phyloP scores from a whole-genome alignment of 2,113 vertebrate genomes.

The Otolemur garnettii region DNA sequence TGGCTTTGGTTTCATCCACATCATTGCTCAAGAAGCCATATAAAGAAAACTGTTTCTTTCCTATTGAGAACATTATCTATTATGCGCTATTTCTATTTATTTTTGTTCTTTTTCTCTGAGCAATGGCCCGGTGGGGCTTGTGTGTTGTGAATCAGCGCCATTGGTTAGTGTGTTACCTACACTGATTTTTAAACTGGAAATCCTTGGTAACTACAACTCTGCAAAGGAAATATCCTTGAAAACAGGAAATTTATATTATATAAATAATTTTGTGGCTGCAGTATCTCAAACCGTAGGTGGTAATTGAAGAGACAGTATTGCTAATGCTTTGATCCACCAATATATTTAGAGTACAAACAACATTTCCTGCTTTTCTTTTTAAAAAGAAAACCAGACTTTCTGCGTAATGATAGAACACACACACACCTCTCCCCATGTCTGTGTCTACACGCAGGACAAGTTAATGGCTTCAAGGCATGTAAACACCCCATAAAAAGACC shows the following conservation, averaged over 20 bases:
- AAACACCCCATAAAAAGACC: slow-evolving; percentile 62
- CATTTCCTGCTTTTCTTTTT: slow-evolving; percentile 76
- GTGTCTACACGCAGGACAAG: neutral
- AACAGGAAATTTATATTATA: slow-evolving; percentile 69
- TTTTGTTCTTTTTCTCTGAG: neutral
- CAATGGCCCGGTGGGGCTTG: neutral
- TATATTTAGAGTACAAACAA: slow-evolving; percentile 57
- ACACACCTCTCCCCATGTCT: neutral
- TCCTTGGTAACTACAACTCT: slow-evolving; percentile 27
- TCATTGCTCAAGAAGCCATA: neutral
- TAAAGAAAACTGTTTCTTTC: neutral
- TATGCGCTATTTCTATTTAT: neutral
- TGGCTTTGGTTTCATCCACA: neutral
- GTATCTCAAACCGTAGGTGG: slow-evolving; percentile 43
- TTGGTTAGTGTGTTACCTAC: neutral
- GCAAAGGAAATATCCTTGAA: slow-evolving; percentile 58
- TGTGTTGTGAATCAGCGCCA: neutral
- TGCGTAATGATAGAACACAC: slow-evolving; percentile 63
- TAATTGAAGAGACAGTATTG: slow-evolving; percentile 74
- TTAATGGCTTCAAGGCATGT: slow-evolving; percentile 62
- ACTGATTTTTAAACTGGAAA: slow-evolving; percentile 63
- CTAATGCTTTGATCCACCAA: slow-evolving; percentile 75
- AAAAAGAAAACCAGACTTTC: slow-evolving; percentile 70
- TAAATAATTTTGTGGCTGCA: slow-evolving; percentile 61
- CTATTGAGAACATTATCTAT: neutral